phyloP scores from a whole-genome alignment of 2,888 invertebrate species.

The Drepanosiphum platanoidis region DNA sequence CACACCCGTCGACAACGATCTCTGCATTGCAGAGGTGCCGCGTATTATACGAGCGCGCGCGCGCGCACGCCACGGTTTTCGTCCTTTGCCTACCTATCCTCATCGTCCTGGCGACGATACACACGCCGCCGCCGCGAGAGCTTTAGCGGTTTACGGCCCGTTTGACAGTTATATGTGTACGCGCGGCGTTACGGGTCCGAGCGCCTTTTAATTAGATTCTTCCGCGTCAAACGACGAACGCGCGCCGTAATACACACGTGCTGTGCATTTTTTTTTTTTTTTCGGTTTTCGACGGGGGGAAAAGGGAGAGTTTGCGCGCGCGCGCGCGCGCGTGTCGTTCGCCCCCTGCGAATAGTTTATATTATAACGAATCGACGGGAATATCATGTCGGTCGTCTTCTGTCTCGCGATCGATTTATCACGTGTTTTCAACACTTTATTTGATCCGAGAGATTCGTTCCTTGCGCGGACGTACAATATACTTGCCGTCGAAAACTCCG shows the following conservation, averaged over 20 bases:
- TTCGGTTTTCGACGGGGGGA: too few species aligned
- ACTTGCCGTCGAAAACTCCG: too few species aligned
- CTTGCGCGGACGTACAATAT: too few species aligned
- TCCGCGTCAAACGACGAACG: neutral
- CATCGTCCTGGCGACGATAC: neutral
- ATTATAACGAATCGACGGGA: too few species aligned
- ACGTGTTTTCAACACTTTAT: too few species aligned
- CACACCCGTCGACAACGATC: slow-evolving; percentile 3
- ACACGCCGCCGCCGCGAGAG: neutral
- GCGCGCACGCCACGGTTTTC: neutral
- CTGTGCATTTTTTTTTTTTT: too few species aligned
- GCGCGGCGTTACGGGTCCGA: slow-evolving; percentile 19
- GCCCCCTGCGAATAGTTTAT: too few species aligned
- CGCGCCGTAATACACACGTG: neutral
- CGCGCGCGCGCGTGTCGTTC: too few species aligned
- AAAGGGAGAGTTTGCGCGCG: too few species aligned
- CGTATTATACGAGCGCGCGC: neutral
- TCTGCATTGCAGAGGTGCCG: slow-evolving; percentile 41
- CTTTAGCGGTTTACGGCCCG: neutral
- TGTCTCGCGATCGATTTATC: too few species aligned
- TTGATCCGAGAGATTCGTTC: too few species aligned
- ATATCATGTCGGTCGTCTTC: too few species aligned
- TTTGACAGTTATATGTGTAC: neutral
- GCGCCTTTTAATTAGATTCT: slow-evolving; percentile 43
- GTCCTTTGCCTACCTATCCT: neutral